Percentiles rank a stretch among this genome's conserved stretches.
These are phyloP conservation scores for Atherinomorus stipes DNA, from an alignment of 2,113 vertebrate genomes.

Conservation along the genomic window DNA sequence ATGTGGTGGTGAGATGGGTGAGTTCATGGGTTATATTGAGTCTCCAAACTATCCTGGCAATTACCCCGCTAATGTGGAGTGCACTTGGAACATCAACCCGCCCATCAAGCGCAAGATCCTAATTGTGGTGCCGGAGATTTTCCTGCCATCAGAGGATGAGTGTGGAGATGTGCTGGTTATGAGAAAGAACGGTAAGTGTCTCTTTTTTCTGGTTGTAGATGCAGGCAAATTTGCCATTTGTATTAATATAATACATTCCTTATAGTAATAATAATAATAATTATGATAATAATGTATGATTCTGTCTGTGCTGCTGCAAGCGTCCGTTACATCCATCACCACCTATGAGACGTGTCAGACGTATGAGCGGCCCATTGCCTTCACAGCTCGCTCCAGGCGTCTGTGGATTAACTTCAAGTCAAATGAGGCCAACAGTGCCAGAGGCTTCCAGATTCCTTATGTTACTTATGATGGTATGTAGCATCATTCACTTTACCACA, in stretches of 20 bases:
- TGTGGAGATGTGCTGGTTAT: conserved; percentile 98
- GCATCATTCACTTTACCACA: not conserved
- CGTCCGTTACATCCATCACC: conserved; percentile 96
- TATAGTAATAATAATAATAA: too few species aligned
- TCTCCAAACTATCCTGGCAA: conserved; percentile 98
- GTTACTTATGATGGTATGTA: conserved; percentile 93
- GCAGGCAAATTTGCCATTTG: not conserved
- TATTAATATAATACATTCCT: not conserved
- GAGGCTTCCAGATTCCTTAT: conserved; percentile 98
- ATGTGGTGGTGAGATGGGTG: conserved; percentile 96
- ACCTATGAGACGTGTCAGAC: conserved; percentile 99
- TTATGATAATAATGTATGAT: too few species aligned
- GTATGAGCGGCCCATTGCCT: conserved; percentile 96
- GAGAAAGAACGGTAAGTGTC: conserved; percentile 96
- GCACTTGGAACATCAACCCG: conserved; percentile 98
- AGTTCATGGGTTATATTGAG: conserved; percentile 97
- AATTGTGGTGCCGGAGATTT: conserved; percentile 97
- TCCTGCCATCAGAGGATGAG: conserved; percentile 97
- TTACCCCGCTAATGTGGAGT: conserved; percentile 95
- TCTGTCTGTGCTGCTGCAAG: conserved; percentile 69
- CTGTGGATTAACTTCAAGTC: conserved; percentile 99
- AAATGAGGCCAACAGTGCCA: conserved; percentile 94
- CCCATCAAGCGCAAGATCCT: conserved; percentile 98
- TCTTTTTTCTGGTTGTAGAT: not conserved
- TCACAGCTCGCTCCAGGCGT: conserved; percentile 95